phyloP scores from a whole-genome alignment of 1,140 invertebrate species.

The Chironomus tepperi region DNA sequence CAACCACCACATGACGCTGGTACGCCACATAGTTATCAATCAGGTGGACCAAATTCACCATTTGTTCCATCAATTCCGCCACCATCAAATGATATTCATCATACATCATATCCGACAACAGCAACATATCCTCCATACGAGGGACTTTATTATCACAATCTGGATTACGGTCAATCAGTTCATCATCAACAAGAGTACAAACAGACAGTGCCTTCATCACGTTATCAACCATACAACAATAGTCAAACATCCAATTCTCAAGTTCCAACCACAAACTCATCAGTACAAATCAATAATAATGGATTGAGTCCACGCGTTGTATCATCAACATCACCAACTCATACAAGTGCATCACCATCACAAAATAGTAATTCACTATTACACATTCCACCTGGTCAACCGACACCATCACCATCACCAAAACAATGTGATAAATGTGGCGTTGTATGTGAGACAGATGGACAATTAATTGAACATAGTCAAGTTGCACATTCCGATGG shows the following conservation, averaged over 20 bases:
- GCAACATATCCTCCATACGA: constrained; percentile 34
- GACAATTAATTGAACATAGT: constrained; percentile 60
- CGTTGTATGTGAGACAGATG: constrained; percentile 59
- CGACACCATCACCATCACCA: constrained; percentile 51
- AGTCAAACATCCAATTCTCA: constrained; percentile 25
- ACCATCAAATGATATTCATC: constrained; percentile 26
- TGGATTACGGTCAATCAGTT: constrained; percentile 26
- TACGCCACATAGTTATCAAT: constrained; percentile 24
- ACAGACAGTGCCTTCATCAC: constrained; percentile 26
- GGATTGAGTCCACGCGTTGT: constrained; percentile 37
- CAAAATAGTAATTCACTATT: constrained; percentile 34
- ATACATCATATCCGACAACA: constrained; percentile 25
- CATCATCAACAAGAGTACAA: constrained; percentile 26
- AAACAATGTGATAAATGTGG: constrained; percentile 75
- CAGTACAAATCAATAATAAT: constrained; percentile 28
- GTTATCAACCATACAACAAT: constrained; percentile 34
- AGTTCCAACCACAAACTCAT: not conserved
- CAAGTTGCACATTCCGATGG: constrained; percentile 53
- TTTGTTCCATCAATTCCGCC: not conserved
- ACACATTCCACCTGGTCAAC: constrained; percentile 47
- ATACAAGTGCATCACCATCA: constrained; percentile 42
- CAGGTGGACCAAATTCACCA: not conserved
- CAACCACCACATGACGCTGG: not conserved
- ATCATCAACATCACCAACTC: constrained; percentile 37
- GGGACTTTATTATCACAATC: constrained; percentile 23